Evolutionary conservation across 2,888 invertebrate species (phyloP), one percentile per base, ranked within the genome.

Genomic region (Actias luna): DNA sequence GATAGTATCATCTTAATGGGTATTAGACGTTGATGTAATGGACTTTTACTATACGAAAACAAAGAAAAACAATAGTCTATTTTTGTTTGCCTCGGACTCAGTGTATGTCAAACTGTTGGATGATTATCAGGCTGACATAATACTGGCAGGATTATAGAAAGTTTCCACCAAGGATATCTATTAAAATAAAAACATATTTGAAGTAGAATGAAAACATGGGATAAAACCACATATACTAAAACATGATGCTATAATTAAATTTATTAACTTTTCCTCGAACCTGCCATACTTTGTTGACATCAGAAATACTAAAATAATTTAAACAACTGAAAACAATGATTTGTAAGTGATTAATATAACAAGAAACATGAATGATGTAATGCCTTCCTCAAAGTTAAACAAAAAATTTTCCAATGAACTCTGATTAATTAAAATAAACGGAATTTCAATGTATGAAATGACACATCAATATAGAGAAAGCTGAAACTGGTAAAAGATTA

Each of bases 401-500:
- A 52, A 29, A 12, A 55, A 55, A n/a, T 55, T 55, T 55, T 55
- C 55, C 55, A 55, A 29, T 29, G 55, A 55, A 55, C n/a, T 55
- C 46, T 25, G 46, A 50, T 50, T 50, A 50, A 22, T 50, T 50
- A 12, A 10, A 12, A 25, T 50, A 25, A 25, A 25, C 12, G 12
- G 46, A 50, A 50, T 50, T 50, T 22, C 10, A 25, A 50, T 4
- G 4, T 14, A 50, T 1, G 14, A 46, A 50, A 50, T 50, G 12
- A 50, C 46, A 50, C 10, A 22, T 22, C 25, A 22, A 46, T 25
- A 4, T 50, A 4, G 10, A 50, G 46, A 50, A 50, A 10, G 22
- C 10, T 12, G 3, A 50, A 50, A 12, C 0, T 50, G 1, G 22
- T 22, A 22, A 46, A 22, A 8, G 22, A 22, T 4, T 25, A 18